Conservation (phyloP, 2,797 vertebrate genomes). For the Sebastes alutus region DNA sequence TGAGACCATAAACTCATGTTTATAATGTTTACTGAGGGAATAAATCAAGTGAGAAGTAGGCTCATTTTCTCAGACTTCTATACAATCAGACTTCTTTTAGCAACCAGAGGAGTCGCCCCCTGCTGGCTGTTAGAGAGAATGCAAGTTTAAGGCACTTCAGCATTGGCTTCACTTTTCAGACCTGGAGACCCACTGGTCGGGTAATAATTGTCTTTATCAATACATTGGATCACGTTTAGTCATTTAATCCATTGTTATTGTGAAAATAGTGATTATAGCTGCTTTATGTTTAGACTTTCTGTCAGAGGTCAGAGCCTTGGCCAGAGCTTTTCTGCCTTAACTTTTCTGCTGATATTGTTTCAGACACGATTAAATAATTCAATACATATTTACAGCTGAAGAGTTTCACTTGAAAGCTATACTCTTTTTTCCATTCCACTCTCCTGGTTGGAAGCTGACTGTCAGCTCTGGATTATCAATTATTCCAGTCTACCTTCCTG, state of each 20-base stretch:
- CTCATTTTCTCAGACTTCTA: too few species aligned
- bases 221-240: background rate
- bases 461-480: slow-evolving; percentile 19
- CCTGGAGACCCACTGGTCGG: too few species aligned
- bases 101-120: too few species aligned
- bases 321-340: background rate
- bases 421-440: background rate
- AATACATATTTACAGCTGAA: background rate
- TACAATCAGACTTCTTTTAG: too few species aligned
- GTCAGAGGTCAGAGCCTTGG: background rate
- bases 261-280: background rate
- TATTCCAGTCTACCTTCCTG: slow-evolving; percentile 6
- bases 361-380: background rate
- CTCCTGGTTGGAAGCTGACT: background rate
- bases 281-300: background rate
- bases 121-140: too few species aligned
- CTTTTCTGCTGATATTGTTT: background rate
- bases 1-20: too few species aligned
- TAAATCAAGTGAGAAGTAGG: too few species aligned
- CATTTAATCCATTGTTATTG: background rate
- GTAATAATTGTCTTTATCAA: background rate
- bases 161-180: too few species aligned
- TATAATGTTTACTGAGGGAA: too few species aligned
- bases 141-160: too few species aligned
- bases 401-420: background rate